These are phyloP conservation scores for Sturnus vulgaris DNA, from an alignment of 2,113 vertebrate genomes.

Conservation along the genomic window DNA sequence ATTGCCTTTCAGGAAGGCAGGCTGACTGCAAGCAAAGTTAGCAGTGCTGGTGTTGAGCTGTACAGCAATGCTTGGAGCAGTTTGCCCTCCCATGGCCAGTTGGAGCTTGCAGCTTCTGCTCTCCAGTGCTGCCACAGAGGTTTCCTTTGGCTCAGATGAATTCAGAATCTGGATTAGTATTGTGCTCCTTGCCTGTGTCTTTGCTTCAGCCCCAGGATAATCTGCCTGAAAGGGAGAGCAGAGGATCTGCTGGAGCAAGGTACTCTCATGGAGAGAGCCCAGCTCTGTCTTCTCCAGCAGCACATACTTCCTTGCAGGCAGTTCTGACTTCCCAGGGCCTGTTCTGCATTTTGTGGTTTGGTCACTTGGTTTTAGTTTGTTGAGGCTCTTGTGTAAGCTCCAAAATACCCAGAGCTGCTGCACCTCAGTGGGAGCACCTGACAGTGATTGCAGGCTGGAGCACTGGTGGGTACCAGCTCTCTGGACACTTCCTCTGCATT, in stretches of 20 bases:
- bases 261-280: fast-evolving
- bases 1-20: not conserved
- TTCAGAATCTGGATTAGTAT: not conserved
- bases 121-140: not conserved
- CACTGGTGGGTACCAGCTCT: not conserved
- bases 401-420: not conserved
- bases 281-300: not conserved
- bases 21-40: not conserved
- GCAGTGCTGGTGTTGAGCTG: not conserved
- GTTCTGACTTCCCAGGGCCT: not conserved
- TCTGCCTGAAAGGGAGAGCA: not conserved
- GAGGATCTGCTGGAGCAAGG: not conserved
- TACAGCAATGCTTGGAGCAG: constrained; percentile 35
- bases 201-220: not conserved
- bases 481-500: not conserved
- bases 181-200: not conserved
- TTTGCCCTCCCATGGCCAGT: constrained; percentile 58
- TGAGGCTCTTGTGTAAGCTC: not conserved
- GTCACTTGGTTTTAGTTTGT: not conserved
- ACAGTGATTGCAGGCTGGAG: not conserved
- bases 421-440: not conserved
- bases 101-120: constrained; percentile 10
- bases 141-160: not conserved
- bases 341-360: not conserved
- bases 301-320: not conserved